A percentile compares a stretch with the other conserved stretches of the same genome.
Evolutionary conservation across 1,140 invertebrate species (phyloP).

Genomic region (Pogonognathellus flavescens): DNA sequence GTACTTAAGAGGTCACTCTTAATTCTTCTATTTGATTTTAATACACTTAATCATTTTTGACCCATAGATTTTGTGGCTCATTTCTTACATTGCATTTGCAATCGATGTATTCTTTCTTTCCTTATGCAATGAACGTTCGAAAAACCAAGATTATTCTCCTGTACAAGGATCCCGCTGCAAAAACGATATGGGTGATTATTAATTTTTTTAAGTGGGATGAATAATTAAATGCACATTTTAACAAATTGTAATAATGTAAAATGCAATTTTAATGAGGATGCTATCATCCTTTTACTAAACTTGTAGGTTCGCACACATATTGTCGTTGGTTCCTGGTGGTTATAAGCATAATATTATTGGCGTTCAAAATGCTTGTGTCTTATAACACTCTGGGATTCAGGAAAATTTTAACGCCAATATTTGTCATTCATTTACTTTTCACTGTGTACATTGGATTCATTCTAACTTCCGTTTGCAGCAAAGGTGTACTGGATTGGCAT

Average conservation of each 20-base stretch:
- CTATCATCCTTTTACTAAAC: too few relatives aligned
- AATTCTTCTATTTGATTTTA: too few relatives aligned
- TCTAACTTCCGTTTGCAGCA: background rate
- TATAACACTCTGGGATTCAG: background rate
- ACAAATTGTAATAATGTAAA: too few relatives aligned
- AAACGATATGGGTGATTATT: background rate
- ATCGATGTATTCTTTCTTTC: slow-evolving; percentile 4
- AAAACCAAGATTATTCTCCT: background rate
- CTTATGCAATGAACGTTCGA: too few relatives aligned
- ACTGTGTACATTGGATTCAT: background rate
- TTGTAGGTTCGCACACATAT: background rate
- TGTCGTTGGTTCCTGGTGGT: background rate
- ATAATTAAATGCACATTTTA: too few relatives aligned
- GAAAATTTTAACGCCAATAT: background rate
- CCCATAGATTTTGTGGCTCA: background rate
- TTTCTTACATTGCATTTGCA: background rate
- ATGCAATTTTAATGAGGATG: too few relatives aligned
- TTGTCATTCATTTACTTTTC: background rate
- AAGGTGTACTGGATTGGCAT: background rate
- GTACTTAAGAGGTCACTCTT: too few relatives aligned
- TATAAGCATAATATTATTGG: background rate
- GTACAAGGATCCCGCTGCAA: background rate
- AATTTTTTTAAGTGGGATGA: too few relatives aligned
- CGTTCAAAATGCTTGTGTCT: background rate
- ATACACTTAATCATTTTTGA: too few relatives aligned